Conservation (phyloP, 2,888 invertebrate species). For the Flabesymbios commensalis region DNA sequence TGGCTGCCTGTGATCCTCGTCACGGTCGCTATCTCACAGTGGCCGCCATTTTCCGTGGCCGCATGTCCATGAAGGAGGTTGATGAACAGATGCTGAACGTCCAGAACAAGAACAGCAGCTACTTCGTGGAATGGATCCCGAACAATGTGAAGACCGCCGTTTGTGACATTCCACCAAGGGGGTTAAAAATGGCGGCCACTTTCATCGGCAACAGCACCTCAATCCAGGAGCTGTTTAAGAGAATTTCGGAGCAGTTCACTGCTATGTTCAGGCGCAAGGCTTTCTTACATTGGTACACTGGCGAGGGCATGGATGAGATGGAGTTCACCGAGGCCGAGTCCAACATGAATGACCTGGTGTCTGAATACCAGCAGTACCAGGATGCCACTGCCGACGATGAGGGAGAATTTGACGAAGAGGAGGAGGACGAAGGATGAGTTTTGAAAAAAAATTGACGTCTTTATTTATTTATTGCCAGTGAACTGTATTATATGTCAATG, state of each 20-base stretch:
- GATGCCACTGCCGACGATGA: conserved; percentile 62
- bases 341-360: conserved; percentile 77
- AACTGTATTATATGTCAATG: too few relatives aligned
- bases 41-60: conserved; percentile 56
- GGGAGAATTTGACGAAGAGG: conserved; percentile 42
- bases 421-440: too few relatives aligned
- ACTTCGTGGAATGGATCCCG: conserved; percentile 38
- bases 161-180: conserved; percentile 67
- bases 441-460: too few relatives aligned
- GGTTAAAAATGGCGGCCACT: conserved; percentile 76
- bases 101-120: conserved; percentile 54
- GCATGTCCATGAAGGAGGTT: conserved; percentile 60
- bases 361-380: conserved; percentile 62
- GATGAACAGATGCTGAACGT: conserved; percentile 89
- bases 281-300: conserved; percentile 97
- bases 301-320: conserved; percentile 97
- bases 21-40: conserved; percentile 54
- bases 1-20: conserved; percentile 52
- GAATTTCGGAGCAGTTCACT: conserved; percentile 59
- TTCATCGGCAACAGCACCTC: conserved; percentile 60
- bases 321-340: conserved; percentile 96
- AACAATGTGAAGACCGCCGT: conserved; percentile 31
- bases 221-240: conserved; percentile 58
- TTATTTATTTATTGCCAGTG: too few relatives aligned
- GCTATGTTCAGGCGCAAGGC: conserved; percentile 96